These are phyloP conservation scores for Bergia puertoricense DNA, from an alignment of 92 coral and sea anemone genomes.

Conservation along the genomic window DNA sequence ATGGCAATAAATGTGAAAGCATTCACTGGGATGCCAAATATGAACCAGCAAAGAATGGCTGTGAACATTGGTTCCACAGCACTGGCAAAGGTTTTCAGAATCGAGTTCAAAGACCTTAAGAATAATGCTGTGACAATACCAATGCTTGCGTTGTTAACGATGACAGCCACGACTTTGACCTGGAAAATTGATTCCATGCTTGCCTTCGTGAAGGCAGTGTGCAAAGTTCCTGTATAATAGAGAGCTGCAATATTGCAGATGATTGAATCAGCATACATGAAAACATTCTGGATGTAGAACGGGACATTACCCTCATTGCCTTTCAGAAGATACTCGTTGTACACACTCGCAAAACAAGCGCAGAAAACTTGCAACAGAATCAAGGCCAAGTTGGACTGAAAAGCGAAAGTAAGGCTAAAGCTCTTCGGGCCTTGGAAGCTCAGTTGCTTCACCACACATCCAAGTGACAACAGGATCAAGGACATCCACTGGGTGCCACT, in stretches of 20 bases:
- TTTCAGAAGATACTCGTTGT: conserved; percentile 92
- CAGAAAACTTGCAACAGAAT: conserved; percentile 93
- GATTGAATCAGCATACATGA: conserved; percentile 93
- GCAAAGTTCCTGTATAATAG: conserved; percentile 68
- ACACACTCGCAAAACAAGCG: conserved; percentile 97
- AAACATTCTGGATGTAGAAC: conserved; percentile 85
- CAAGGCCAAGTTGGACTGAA: conserved; percentile 75
- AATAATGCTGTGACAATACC: conserved; percentile 92
- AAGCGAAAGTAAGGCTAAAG: conserved; percentile 58
- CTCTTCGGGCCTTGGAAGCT: conserved; percentile 50
- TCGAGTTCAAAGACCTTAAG: conserved; percentile 84
- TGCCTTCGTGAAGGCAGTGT: conserved; percentile 73
- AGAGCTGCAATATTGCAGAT: conserved; percentile 79
- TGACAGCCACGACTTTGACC: conserved; percentile 78
- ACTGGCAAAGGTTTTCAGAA: conserved; percentile 95
- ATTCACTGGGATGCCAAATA: conserved; percentile 93
- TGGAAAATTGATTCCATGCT: conserved; percentile 69
- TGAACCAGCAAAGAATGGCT: conserved; percentile 88
- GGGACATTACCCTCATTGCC: conserved; percentile 91
- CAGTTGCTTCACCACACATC: conserved; percentile 89
- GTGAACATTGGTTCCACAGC: conserved; percentile 96
- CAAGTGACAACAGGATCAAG: conserved; percentile 74
- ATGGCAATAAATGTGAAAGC: conserved; percentile 84
- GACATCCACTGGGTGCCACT: conserved; percentile 86
- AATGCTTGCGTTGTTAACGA: conserved; percentile 85